Conservation (phyloP, 2,797 vertebrate species). For the Mallotus villosus region DNA sequence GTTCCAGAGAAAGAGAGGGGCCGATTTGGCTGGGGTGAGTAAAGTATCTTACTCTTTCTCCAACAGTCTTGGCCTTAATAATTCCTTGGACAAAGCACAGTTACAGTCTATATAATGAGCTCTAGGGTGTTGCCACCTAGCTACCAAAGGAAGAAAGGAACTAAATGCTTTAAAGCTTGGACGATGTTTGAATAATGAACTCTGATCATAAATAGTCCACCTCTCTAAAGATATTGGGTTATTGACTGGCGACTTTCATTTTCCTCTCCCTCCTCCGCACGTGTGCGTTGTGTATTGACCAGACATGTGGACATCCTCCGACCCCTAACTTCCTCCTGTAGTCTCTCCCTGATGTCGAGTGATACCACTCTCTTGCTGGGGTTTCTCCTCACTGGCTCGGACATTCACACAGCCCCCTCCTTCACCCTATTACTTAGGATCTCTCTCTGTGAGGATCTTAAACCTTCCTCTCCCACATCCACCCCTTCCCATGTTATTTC, state of each 20-base stretch:
- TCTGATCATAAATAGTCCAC: not conserved
- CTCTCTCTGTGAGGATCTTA: no score
- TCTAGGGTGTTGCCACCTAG: not conserved
- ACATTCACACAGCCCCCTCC: not conserved
- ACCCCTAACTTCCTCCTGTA: not conserved
- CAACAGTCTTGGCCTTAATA: not conserved
- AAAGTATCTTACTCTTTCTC: not conserved
- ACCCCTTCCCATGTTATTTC: not conserved
- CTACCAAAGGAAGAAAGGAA: not conserved
- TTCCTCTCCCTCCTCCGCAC: not conserved
- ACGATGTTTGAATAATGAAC: not conserved
- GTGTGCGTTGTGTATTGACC: not conserved
- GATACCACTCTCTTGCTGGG: not conserved
- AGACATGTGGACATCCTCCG: not conserved
- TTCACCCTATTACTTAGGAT: not conserved
- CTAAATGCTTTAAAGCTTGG: not conserved
- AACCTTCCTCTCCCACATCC: not conserved
- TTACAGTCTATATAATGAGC: not conserved
- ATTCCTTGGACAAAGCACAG: not conserved
- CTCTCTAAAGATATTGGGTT: not conserved
- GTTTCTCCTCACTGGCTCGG: not conserved
- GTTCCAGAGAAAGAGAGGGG: constrained; percentile 71
- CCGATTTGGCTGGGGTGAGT: constrained; percentile 79
- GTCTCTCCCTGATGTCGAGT: not conserved
- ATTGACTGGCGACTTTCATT: constrained; percentile 8